phyloP scores from a whole-genome alignment of 2,888 invertebrate genomes.

The Harpalus rufipes region DNA sequence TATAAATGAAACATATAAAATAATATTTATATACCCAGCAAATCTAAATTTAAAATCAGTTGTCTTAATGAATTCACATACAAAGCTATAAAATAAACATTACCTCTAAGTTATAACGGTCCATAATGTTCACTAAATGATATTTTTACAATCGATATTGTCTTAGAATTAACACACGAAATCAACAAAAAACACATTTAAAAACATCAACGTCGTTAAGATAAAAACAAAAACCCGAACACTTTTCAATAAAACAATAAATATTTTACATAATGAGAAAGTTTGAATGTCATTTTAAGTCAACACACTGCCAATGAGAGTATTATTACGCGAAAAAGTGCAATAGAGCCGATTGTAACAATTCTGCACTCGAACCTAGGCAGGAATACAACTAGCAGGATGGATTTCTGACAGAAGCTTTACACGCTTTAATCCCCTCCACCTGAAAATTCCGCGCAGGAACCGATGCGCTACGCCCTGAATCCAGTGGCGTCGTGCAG shows the following conservation, averaged over 20 bases:
- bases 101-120: conserved; percentile 30
- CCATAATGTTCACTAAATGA: conserved; percentile 54
- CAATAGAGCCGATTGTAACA: conserved; percentile 26
- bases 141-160: conserved; percentile 56
- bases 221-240: conserved; percentile 27
- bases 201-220: not conserved
- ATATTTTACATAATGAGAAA: not conserved
- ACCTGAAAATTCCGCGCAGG: conserved; percentile 56
- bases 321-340: conserved; percentile 35
- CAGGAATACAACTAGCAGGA: conserved; percentile 61
- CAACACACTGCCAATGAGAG: conserved; percentile 41
- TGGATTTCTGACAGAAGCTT: conserved; percentile 63
- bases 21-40: conserved; percentile 13
- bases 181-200: conserved; percentile 42
- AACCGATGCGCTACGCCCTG: conserved; percentile 56
- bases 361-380: conserved; percentile 38
- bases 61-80: conserved; percentile 1
- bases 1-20: conserved; percentile 15
- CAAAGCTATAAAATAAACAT: conserved; percentile 15
- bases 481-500: conserved; percentile 48
- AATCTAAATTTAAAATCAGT: conserved; percentile 37
- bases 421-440: conserved; percentile 63
- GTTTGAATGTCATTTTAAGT: conserved; percentile 18
- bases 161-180: conserved; percentile 48
- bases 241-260: conserved; percentile 12